A percentile compares a stretch with the other conserved stretches of the same genome.
These are phyloP conservation scores for Trachurus trachurus DNA, from an alignment of 2,797 vertebrate species.

Conservation along the genomic window DNA sequence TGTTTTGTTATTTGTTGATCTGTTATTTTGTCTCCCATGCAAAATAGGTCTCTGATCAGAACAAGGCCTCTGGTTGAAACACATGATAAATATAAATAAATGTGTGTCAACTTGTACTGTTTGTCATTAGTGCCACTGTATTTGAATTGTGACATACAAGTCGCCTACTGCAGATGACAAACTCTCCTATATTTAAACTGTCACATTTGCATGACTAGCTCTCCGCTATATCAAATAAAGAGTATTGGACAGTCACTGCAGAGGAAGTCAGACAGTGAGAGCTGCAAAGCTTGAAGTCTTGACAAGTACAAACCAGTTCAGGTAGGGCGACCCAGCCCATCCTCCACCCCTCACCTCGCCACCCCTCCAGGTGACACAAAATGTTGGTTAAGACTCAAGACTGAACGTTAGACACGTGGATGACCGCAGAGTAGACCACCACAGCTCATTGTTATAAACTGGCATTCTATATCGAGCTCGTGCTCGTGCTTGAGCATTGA, in stretches of 20 bases:
- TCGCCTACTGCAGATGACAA: background rate
- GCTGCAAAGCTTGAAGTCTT: constrained; percentile 10
- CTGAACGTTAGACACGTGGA: no score
- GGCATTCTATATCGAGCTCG: background rate
- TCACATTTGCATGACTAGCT: background rate
- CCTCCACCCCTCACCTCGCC: background rate
- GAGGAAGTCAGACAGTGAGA: background rate
- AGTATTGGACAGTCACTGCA: background rate
- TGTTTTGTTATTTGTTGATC: background rate
- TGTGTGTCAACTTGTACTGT: background rate
- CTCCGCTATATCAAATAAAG: background rate
- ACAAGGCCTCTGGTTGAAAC: background rate
- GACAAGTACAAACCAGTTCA: constrained; percentile 57
- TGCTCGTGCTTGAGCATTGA: constrained; percentile 1
- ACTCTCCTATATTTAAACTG: background rate
- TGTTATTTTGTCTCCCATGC: background rate
- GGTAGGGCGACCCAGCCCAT: constrained; percentile 19
- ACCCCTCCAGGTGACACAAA: background rate
- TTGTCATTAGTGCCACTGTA: background rate
- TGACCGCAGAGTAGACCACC: background rate
- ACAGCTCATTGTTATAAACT: background rate
- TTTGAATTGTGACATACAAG: background rate
- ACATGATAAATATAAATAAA: background rate
- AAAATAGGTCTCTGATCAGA: no score
- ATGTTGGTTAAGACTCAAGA: background rate